phyloP scores from a whole-genome alignment of 1,140 invertebrate species.

The Brevipalpus yothersi region DNA sequence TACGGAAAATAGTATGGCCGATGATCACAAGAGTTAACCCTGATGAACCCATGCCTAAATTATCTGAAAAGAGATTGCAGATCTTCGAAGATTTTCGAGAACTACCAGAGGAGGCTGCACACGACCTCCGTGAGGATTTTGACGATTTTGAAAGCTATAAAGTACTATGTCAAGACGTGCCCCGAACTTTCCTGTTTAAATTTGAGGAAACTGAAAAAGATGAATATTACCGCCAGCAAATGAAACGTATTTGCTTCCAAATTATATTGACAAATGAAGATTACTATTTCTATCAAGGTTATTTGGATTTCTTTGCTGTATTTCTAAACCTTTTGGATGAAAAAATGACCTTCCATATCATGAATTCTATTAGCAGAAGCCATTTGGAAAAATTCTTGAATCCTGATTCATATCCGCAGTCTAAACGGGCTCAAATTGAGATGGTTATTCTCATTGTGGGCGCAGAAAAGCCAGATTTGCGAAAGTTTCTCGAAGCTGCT shows the following conservation, averaged over 20 bases:
- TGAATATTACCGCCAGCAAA: conserved; percentile 55
- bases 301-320: conserved; percentile 91
- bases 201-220: conserved; percentile 56
- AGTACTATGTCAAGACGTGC: conserved; percentile 72
- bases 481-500: conserved; percentile 50
- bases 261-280: conserved; percentile 59
- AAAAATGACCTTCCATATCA: conserved; percentile 48
- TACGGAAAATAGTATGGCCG: conserved; percentile 57
- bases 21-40: conserved; percentile 41
- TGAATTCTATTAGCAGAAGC: conserved; percentile 54
- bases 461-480: conserved; percentile 40
- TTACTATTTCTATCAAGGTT: conserved; percentile 84
- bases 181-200: conserved; percentile 65
- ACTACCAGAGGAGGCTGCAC: too few species aligned
- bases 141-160: too few species aligned
- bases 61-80: conserved; percentile 31
- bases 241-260: conserved; percentile 60
- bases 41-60: conserved; percentile 17
- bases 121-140: too few species aligned
- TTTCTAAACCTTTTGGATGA: conserved; percentile 73
- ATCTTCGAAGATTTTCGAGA: conserved; percentile 65
- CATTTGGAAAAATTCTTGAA: conserved; percentile 77
- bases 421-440: conserved; percentile 46
- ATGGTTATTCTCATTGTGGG: conserved; percentile 64
- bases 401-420: too few species aligned